A percentile compares a stretch with the other conserved stretches of the same genome.
These are phyloP conservation scores for Pseudobourletiella spinata DNA, from an alignment of 1,140 invertebrate species.

Conservation along the genomic window DNA sequence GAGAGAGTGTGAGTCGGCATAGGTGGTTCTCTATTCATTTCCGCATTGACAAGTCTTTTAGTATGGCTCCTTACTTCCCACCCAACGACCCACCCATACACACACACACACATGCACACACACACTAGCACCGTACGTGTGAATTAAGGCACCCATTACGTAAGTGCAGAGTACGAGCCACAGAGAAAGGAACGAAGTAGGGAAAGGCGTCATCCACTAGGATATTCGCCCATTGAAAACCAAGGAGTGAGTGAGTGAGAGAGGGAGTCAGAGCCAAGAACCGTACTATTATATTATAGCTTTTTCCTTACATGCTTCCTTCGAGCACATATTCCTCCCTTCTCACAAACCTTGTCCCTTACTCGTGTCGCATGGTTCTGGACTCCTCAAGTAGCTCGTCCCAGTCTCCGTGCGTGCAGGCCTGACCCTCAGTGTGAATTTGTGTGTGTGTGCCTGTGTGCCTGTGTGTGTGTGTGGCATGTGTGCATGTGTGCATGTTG, in stretches of 20 bases:
- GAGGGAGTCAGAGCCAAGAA: too few species aligned
- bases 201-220: constrained; percentile 15
- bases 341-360: too few species aligned
- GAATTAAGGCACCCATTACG: constrained; percentile 15
- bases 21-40: constrained; percentile 26
- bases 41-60: constrained; percentile 29
- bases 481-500: too few species aligned
- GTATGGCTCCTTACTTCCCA: not conserved
- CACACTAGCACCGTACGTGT: constrained; percentile 16
- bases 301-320: too few species aligned
- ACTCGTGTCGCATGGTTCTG: too few species aligned
- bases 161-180: not conserved
- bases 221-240: constrained; percentile 1
- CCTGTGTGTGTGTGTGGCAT: too few species aligned
- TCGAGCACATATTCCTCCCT: too few species aligned
- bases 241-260: constrained; percentile 7
- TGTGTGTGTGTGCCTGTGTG: too few species aligned
- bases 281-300: too few species aligned
- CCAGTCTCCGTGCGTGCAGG: too few species aligned
- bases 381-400: too few species aligned
- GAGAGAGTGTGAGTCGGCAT: constrained; percentile 6
- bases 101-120: not conserved
- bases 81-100: not conserved
- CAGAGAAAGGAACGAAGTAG: not conserved
- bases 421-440: too few species aligned